Base-by-base conservation (phyloP, 2,888 invertebrate genomes). In the Abrostola tripartita region DNA sequence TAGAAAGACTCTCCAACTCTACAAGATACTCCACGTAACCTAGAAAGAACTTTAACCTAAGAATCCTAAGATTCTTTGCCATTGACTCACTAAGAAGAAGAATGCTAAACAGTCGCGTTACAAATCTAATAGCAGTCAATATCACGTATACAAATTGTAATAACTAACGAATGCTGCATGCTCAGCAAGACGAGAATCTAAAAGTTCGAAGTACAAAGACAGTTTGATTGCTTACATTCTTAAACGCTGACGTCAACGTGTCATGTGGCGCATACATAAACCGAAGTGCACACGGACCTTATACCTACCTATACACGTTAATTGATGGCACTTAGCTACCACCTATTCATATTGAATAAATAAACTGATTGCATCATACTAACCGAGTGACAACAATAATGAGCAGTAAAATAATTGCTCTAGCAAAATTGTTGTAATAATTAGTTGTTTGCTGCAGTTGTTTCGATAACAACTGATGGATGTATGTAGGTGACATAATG, bases 381-480 rank as follows among this genome's bases (percentile, higher is more conserved):
- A 55, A 53, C 38, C 8, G 41, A 50, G 41, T 74, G 64, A 59
- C 65, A 59, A 49, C 54, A 74, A 68, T 52, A 70, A 70, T 64
- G 41, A 41, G 42, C 38, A 71, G 35, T 68, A 61, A 68, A 76
- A 70, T 66, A 50, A 51, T 74, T 53, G 68, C 68, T 62, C 62
- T 41, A 65, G 57, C 54, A n/a, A 52, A 76, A 61, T 56, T 64
- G 41, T 65, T 66, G 14, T 9, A 64, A 57, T 58, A 70, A 77
- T 70, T 74, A 68, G 63, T 61, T 76, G 66, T 76, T 65, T 67
- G 67, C 61, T 79, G 52, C 69, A 69, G 72, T 67, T 62, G 52
- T 66, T 79, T 73, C 53, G 74, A 76, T 76, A 65, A 56, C 12
- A 61, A 47, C n/a, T 61, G 66, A 69, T 47, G 54, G 62, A 69